Evolutionary conservation across 1,140 invertebrate species (phyloP), one percentile per base, ranked within the genome.

Genomic region (Potamilus streckersoni): DNA sequence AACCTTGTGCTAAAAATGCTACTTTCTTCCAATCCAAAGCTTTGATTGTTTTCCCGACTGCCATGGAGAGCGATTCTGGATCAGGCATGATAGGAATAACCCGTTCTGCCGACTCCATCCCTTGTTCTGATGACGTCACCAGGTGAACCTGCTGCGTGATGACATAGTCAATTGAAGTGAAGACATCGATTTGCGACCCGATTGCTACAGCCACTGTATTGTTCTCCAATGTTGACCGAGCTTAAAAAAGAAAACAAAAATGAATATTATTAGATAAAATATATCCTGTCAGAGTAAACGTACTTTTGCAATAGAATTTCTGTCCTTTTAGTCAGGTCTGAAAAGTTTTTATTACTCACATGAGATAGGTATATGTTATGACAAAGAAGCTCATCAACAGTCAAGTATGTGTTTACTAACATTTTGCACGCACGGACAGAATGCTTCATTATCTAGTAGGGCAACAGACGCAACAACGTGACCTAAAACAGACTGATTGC

Each of bases 1-100:
- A 70, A 87, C 86, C 85, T 77, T 87, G 85, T 19, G 86, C 82
- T 8, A 88, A 69, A 71, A 88, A 83, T 1, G 84, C 85, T n/a
- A 88, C 84, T 74, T 84, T 82, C 2, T 72, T 75, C 86, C 86
- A 88, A 2, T 71, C 69, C 38, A 88, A 76, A 49, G 65, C 61
- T 31, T 78, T 69, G 12, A 85, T 80, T 23, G 82, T 81, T 27
- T 82, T 74, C 6, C 84, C 82, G 15, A 88, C 80, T 56, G 82
- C 85, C 20, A 59, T 65, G 0, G 86, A 82, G 62, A 88, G 69
- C 12, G 83, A 80, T 19, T 72, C 77, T 8, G 73, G 71, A 60
- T 82, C 79, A 2, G 85, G 85, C 15, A 86, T 65, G 20, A 88
- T 79, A 14, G 85, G 82, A n/a, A 86, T 76, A 5, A 82, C 79